These are phyloP conservation scores for Bombyx mandarina DNA, from an alignment of 1,140 invertebrate genomes.

Conservation along the genomic window DNA sequence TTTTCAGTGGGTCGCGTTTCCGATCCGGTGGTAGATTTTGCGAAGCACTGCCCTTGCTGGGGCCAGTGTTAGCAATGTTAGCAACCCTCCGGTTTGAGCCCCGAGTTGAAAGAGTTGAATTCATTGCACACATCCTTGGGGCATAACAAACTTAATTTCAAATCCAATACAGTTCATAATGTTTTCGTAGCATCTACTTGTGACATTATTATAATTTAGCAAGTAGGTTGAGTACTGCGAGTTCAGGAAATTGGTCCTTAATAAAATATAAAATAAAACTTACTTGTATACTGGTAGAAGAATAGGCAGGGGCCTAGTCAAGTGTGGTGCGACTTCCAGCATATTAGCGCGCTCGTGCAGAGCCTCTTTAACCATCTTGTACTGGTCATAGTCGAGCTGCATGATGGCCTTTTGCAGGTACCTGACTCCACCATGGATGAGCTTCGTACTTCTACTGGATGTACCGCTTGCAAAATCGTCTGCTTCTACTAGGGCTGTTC, in stretches of 20 bases:
- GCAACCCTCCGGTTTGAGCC: no score
- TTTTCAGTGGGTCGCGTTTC: no score
- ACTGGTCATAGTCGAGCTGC: slow-evolving; percentile 93
- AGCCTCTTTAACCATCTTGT: slow-evolving; percentile 98
- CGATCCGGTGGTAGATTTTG: no score
- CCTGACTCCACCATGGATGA: slow-evolving; percentile 45
- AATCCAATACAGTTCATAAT: no score
- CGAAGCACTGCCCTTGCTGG: no score
- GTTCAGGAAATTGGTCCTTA: neutral
- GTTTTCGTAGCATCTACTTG: no score
- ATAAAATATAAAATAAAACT: slow-evolving; percentile 28
- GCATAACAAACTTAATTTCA: no score
- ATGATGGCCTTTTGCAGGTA: slow-evolving; percentile 56
- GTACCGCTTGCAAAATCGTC: slow-evolving; percentile 99
- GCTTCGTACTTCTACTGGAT: slow-evolving; percentile 95
- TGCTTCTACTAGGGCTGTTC: slow-evolving; percentile 95
- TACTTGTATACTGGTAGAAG: slow-evolving; percentile 98
- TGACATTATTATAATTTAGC: no score
- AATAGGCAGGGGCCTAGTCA: slow-evolving; percentile 96
- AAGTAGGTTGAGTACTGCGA: neutral
- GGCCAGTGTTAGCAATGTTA: no score
- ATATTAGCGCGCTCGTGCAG: slow-evolving; percentile 95
- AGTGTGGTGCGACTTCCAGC: slow-evolving; percentile 95
- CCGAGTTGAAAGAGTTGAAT: no score
- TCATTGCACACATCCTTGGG: no score